These are phyloP conservation scores for Orthosia gothica DNA, from an alignment of 2,888 invertebrate species.

Conservation along the genomic window DNA sequence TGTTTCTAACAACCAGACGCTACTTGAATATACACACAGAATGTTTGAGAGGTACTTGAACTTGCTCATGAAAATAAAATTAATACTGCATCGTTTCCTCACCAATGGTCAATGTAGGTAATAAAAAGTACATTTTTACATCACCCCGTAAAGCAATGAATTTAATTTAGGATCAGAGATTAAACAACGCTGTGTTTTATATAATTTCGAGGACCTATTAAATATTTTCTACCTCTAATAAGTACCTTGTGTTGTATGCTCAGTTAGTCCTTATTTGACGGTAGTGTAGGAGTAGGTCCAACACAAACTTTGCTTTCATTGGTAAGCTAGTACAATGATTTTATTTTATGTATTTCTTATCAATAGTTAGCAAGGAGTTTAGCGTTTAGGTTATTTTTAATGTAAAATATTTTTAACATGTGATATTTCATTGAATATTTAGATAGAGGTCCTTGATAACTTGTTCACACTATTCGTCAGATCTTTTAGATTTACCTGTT, in stretches of 20 bases:
- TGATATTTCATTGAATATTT: constrained; percentile 65
- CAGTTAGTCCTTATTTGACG: constrained; percentile 61
- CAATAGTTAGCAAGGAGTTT: constrained; percentile 66
- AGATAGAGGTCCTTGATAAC: constrained; percentile 56
- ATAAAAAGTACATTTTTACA: not conserved
- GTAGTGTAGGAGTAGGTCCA: constrained; percentile 61
- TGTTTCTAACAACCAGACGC: constrained; percentile 12
- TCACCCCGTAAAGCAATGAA: constrained; percentile 9
- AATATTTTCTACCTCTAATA: constrained; percentile 67
- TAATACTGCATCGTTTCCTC: not conserved
- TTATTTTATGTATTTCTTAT: constrained; percentile 64
- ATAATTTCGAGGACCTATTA: constrained; percentile 62
- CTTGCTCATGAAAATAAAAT: not conserved
- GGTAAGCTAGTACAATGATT: constrained; percentile 62
- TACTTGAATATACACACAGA: constrained; percentile 14
- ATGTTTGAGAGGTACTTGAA: not conserved
- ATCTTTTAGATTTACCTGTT: not conserved
- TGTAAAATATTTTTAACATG: constrained; percentile 55
- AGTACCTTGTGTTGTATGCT: constrained; percentile 48
- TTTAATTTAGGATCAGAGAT: constrained; percentile 22
- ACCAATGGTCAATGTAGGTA: not conserved
- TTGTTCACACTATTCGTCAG: constrained; percentile 19
- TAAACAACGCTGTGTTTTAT: constrained; percentile 23
- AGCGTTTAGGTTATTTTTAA: constrained; percentile 55
- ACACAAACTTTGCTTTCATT: constrained; percentile 64